phyloP scores from a whole-genome alignment of 2,797 vertebrate species.

The Myripristis jacobus region DNA sequence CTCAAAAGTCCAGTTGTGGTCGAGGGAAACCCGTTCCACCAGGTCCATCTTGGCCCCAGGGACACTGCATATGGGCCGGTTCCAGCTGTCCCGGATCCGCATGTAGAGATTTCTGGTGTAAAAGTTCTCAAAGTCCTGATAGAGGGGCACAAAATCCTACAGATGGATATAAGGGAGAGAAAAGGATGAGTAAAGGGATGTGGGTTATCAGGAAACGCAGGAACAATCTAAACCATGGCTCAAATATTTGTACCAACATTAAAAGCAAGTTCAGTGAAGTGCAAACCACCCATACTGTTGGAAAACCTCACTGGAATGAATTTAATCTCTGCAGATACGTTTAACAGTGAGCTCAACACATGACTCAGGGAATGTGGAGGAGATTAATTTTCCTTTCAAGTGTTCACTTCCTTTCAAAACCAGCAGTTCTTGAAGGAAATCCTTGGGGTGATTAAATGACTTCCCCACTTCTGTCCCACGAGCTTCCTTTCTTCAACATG shows the following conservation, averaged over 20 bases:
- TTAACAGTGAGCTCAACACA: neutral
- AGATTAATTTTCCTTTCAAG: conserved; percentile 3
- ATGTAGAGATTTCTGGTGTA: conserved; percentile 96
- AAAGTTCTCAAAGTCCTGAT: conserved; percentile 97
- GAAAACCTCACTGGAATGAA: conserved; percentile 17
- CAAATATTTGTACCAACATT: neutral
- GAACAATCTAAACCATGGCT: neutral
- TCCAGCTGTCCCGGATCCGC: conserved; percentile 95
- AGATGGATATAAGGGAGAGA: conserved; percentile 13
- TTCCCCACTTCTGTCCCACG: conserved; percentile 16
- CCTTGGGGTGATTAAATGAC: conserved; percentile 16
- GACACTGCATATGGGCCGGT: conserved; percentile 92
- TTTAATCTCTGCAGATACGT: neutral
- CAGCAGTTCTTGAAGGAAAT: conserved; percentile 36
- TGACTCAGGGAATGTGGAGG: neutral
- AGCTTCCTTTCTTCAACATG: conserved; percentile 53
- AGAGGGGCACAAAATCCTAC: conserved; percentile 95
- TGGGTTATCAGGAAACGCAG: neutral
- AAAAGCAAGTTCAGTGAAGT: conserved; percentile 1
- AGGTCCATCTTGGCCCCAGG: conserved; percentile 92
- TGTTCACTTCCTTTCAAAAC: neutral
- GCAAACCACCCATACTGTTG: conserved; percentile 10
- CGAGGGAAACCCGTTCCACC: conserved; percentile 87
- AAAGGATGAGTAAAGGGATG: neutral
- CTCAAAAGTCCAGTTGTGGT: conserved; percentile 97